A percentile compares a stretch with the other conserved stretches of the same genome.
These are phyloP conservation scores for Nemoura dubitans DNA, from an alignment of 2,888 invertebrate genomes.

Conservation along the genomic window DNA sequence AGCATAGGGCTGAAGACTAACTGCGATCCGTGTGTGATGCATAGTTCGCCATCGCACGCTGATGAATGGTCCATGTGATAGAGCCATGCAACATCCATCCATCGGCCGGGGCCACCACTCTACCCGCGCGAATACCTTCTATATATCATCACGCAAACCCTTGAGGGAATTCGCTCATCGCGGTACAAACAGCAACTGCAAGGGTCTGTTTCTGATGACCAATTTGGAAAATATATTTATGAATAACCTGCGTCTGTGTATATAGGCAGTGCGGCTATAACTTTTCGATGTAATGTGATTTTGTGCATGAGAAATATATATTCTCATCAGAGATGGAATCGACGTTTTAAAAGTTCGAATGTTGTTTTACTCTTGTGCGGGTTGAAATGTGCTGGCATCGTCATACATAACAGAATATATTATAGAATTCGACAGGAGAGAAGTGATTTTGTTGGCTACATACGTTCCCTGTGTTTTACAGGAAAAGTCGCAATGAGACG, in stretches of 20 bases:
- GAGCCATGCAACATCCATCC: background rate
- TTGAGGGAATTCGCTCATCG: background rate
- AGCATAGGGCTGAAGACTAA: background rate
- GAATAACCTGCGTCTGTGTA: background rate
- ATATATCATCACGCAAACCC: background rate
- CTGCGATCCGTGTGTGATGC: conserved; percentile 13
- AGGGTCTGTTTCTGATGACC: background rate
- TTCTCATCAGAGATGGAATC: background rate
- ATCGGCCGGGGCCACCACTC: background rate
- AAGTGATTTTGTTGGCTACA: background rate
- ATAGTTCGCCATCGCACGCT: background rate
- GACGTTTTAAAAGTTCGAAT: too few species aligned
- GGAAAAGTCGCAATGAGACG: too few species aligned
- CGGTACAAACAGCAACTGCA: background rate
- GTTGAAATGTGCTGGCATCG: too few species aligned
- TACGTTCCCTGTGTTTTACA: too few species aligned
- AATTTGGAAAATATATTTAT: background rate
- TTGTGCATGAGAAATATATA: background rate
- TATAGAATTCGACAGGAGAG: too few species aligned
- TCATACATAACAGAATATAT: too few species aligned
- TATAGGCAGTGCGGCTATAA: background rate
- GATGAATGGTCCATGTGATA: conserved; percentile 7
- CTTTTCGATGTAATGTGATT: background rate
- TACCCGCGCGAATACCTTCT: background rate
- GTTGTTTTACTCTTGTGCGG: too few species aligned